A percentile compares a stretch with the other conserved stretches of the same genome.
phyloP scores from a whole-genome alignment of 2,888 invertebrate species.

The Sympetrum striolatum region DNA sequence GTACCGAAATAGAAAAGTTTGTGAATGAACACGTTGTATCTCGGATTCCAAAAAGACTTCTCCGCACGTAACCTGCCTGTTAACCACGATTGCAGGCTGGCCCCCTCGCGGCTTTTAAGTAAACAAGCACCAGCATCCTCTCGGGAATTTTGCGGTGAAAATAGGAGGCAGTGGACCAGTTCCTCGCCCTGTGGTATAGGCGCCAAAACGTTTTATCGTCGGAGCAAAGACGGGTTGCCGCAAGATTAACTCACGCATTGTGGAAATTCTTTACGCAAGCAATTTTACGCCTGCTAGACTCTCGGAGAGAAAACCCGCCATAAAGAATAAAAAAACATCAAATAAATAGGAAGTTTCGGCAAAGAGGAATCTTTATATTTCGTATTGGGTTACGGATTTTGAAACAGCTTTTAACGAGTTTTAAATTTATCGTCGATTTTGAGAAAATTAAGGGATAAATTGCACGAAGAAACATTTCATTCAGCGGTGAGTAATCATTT shows the following conservation, averaged over 20 bases:
- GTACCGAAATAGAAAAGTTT: not conserved
- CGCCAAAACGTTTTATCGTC: no score
- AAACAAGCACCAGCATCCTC: not conserved
- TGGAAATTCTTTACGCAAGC: not conserved
- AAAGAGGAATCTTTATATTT: no score
- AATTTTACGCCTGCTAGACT: not conserved
- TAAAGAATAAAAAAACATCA: no score
- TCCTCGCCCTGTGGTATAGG: no score
- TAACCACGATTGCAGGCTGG: not conserved
- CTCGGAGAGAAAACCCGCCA: no score
- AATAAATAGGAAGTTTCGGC: no score
- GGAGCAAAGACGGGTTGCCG: not conserved
- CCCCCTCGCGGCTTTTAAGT: not conserved
- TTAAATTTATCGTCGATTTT: no score
- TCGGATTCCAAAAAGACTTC: not conserved
- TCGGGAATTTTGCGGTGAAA: not conserved
- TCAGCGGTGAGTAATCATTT: no score
- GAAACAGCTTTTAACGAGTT: no score
- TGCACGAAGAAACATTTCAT: no score
- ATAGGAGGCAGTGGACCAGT: not conserved
- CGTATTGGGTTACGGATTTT: no score
- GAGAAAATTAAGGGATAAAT: no score
- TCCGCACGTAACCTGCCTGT: not conserved
- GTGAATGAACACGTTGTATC: not conserved
- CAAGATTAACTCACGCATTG: not conserved